Percentiles rank a stretch among this genome's conserved stretches.
phyloP scores from a whole-genome alignment of 2,113 vertebrate species.

The Leucoraja erinaceus region DNA sequence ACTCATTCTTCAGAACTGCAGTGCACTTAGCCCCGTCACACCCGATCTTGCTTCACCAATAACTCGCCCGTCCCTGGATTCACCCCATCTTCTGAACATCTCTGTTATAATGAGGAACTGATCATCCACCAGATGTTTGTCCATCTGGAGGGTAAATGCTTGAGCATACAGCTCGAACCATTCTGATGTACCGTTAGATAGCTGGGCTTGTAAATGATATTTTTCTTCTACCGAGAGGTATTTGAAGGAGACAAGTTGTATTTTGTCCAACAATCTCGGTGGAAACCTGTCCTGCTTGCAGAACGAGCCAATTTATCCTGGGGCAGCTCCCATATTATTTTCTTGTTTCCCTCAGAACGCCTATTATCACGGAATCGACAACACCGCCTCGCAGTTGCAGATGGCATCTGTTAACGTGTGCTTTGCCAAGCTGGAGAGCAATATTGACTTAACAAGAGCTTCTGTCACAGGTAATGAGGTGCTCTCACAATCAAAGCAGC shows the following conservation, averaged over 20 bases:
- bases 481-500: neutral
- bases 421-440: slow-evolving; percentile 58
- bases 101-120: neutral
- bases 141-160: neutral
- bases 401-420: slow-evolving; percentile 66
- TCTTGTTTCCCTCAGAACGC: slow-evolving; percentile 55
- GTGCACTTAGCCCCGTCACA: no score
- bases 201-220: neutral
- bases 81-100: no score
- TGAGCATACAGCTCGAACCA: neutral
- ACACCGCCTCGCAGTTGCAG: slow-evolving; percentile 67
- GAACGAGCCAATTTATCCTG: neutral
- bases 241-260: neutral
- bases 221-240: neutral
- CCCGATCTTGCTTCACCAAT: no score
- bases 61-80: no score
- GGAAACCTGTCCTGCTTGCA: neutral
- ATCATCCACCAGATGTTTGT: neutral
- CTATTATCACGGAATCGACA: slow-evolving; percentile 72
- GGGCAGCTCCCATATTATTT: neutral
- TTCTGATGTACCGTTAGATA: neutral
- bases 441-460: slow-evolving; percentile 66
- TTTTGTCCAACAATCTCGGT: no score
- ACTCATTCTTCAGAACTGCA: no score
- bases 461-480: slow-evolving; percentile 67